phyloP scores from a whole-genome alignment of 2,888 invertebrate genomes.

The Alsophila aescularia region DNA sequence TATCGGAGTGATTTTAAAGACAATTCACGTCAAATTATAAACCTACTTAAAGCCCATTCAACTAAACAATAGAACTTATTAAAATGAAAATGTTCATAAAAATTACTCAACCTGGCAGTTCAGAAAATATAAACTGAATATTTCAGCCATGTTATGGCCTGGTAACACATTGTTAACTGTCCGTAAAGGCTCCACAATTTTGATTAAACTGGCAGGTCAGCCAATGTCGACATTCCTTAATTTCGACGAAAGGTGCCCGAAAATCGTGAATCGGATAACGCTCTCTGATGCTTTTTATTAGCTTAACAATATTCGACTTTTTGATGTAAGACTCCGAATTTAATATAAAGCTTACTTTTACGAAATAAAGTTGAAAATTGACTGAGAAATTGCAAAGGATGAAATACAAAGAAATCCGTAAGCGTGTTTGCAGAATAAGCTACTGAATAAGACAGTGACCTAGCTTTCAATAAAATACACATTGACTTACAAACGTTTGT shows the following conservation, averaged over 20 bases:
- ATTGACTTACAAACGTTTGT: not conserved
- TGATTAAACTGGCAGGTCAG: slow-evolving; percentile 57
- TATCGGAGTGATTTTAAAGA: no score
- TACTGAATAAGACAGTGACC: slow-evolving; percentile 1
- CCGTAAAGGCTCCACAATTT: slow-evolving; percentile 36
- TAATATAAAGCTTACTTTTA: slow-evolving; percentile 22
- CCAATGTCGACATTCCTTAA: slow-evolving; percentile 61
- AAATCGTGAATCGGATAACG: slow-evolving; percentile 73
- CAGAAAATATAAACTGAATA: not conserved
- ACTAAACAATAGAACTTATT: no score
- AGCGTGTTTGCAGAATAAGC: slow-evolving; percentile 58
- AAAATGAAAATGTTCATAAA: not conserved
- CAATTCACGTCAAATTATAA: no score
- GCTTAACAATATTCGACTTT: slow-evolving; percentile 63
- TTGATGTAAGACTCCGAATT: slow-evolving; percentile 22
- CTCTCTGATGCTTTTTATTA: slow-evolving; percentile 57
- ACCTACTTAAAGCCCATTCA: no score
- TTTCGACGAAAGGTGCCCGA: slow-evolving; percentile 60
- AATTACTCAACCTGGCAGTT: not conserved
- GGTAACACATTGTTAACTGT: slow-evolving; percentile 5
- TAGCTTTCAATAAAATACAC: not conserved
- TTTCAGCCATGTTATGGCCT: not conserved
- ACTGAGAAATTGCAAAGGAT: slow-evolving; percentile 36
- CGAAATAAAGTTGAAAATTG: slow-evolving; percentile 8
- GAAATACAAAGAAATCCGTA: slow-evolving; percentile 61